These are phyloP conservation scores for Oreochromis niloticus DNA, from an alignment of 2,113 vertebrate genomes.

Conservation along the genomic window DNA sequence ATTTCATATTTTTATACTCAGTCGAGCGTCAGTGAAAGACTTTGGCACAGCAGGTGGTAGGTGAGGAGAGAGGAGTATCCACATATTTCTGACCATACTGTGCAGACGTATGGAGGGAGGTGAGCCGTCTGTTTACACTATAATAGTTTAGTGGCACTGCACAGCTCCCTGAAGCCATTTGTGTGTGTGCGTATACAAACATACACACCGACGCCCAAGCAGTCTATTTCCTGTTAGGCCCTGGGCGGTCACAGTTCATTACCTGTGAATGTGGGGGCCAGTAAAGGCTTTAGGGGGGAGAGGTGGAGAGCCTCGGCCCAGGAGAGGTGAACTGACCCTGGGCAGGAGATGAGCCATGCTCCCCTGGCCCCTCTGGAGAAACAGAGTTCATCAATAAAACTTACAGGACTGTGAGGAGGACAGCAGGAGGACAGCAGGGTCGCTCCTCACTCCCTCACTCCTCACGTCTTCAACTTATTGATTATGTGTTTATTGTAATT, in stretches of 20 bases:
- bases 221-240: neutral
- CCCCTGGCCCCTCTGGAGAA: slow-evolving; percentile 21
- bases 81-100: neutral
- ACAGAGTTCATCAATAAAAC: slow-evolving; percentile 16
- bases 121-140: neutral
- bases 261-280: neutral
- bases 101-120: neutral
- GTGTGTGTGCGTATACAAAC: neutral
- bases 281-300: neutral
- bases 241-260: slow-evolving; percentile 21
- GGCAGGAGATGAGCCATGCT: slow-evolving; percentile 37
- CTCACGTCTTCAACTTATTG: accelerated
- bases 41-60: neutral
- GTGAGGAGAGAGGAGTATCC: neutral
- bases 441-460: neutral
- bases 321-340: slow-evolving; percentile 36
- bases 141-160: neutral
- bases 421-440: neutral
- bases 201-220: neutral
- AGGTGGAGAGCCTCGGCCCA: neutral
- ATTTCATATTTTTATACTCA: neutral
- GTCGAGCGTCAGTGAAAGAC: neutral
- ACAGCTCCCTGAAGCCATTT: neutral
- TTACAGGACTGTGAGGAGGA: neutral
- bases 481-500: neutral